Evolutionary conservation across 2,113 vertebrate genomes (phyloP), one percentile per base, ranked within the genome.

Genomic region (Alligator mississippiensis): DNA sequence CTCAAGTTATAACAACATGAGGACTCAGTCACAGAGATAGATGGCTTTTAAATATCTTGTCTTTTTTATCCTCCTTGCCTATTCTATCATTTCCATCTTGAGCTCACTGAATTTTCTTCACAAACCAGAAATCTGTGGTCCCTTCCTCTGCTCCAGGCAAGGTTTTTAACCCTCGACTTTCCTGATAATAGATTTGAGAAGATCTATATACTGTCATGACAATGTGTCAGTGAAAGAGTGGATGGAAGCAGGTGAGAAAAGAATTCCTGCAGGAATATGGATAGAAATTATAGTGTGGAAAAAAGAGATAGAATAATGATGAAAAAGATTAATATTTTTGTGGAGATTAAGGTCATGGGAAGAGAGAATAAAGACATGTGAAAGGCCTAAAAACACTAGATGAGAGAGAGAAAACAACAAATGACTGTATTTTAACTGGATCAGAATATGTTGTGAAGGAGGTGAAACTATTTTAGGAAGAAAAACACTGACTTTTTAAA

Each of bases 41-140:
- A 78, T 34, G 10, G 3, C 86, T 88, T 87, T 75, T 22, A 72
- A 22, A 1, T 80, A 58, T 66, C 18, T 80, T 75, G 24, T 89
- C 7, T 34, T 74, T 22, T 74, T 74, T 74, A 74, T 74, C 70
- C 70, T 74, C 30, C 70, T 22, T 74, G 47, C 24, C 21, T 38
- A 25, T 74, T 74, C 47, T 21, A 6, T 13, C 12, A 74, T 74
- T 74, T 74, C 34, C 34, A 47, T 7, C 30, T 74, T 47, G 70
- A 25, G 38, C 34, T 12, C 55, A 34, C 24, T 78, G 28, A 6
- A 88, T 16, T 4, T 76, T 83, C 58, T 79, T 28, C 28, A 58
- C 7, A 60, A 38, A 24, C 22, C 13, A 16, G 7, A 68, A 1
- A 4, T 3, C 5, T 2, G 4, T 6, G 59, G 78, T 6, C 2